Evolutionary conservation across 2,888 invertebrate species (phyloP), one percentile per base, ranked within the genome.

Genomic region (Lacanobia wlatinum): DNA sequence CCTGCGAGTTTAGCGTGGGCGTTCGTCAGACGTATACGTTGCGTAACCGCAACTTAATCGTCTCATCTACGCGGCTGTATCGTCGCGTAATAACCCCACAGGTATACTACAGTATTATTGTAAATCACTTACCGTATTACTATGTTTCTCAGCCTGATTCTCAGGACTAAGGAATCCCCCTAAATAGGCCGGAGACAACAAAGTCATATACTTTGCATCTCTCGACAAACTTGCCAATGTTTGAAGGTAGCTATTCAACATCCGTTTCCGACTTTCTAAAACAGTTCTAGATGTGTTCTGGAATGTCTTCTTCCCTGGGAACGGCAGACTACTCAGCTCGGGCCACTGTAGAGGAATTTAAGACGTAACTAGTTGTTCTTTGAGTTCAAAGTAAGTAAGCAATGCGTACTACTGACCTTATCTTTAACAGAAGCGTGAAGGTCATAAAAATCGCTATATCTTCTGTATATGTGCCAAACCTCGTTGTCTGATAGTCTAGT

Each of bases 391-490:
- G 6, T 56, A 14, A 10, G 18, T 8, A 18, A 14, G 46, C 3
- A 43, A 21, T 40, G n/a, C 40, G 5, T 40, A 53, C 1, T 43
- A 69, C 74, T 87, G 89, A 97, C 97, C 93, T 97, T 97, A 71
- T 98, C 98, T 89, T 98, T 98, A 60, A 99, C 97, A 88, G 98
- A 97, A 80, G 97, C 97, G 91, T 99, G 98, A 23, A 99, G 96
- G 90, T 99, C 98, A 89, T 99, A 97, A 93, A 99, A 99, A 93
- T 99, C 99, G 28, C 99, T 99, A 91, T 99, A 99, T 87, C 99
- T 95, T 85, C 99, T 96, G 87, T 99, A 98, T 74, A 99, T 98
- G 89, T 99, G 98, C 98, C 99, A 99, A 77, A 98, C 97, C 86
- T 98, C 98, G 16, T 97, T 97, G 38, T 97, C 97, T 18, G 97